Evolutionary conservation across 2,797 vertebrate species (phyloP).

Genomic region (Hyperoplus immaculatus): DNA sequence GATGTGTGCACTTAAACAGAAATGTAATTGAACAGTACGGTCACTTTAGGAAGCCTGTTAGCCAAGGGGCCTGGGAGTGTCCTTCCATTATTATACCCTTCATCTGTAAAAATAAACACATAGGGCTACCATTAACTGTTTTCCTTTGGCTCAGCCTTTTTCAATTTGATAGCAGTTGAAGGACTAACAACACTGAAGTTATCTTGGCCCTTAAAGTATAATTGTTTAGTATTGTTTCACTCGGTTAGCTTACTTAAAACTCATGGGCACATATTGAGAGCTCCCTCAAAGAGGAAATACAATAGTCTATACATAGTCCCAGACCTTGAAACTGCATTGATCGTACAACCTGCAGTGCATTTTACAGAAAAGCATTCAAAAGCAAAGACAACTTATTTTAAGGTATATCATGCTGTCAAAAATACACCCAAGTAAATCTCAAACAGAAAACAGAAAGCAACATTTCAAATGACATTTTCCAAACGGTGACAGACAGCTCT

Average conservation of each 20-base stretch:
- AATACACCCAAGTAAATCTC: constrained; percentile 23
- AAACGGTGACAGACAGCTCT: background rate
- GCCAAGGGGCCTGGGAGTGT: background rate
- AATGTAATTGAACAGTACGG: background rate
- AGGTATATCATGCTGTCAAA: constrained; percentile 19
- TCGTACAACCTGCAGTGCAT: background rate
- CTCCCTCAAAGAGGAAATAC: constrained; percentile 16
- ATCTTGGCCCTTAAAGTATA: constrained; percentile 16
- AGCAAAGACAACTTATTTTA: constrained; percentile 9
- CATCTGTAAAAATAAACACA: background rate
- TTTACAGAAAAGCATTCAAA: constrained; percentile 23
- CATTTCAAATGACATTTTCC: constrained; percentile 20
- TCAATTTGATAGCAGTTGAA: constrained; percentile 14
- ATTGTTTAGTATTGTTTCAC: constrained; percentile 3
- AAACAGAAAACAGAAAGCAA: constrained; percentile 28
- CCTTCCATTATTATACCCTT: background rate
- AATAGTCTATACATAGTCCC: background rate
- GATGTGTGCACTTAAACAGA: too few relatives aligned
- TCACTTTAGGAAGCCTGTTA: background rate
- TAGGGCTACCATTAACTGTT: background rate
- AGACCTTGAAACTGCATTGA: constrained; percentile 17
- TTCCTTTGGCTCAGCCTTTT: background rate
- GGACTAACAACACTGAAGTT: background rate
- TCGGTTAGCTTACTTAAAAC: constrained; percentile 20
- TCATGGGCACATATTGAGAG: constrained; percentile 21